Conservation (phyloP, 2,888 invertebrate genomes). For the Stratiomys singularior region DNA sequence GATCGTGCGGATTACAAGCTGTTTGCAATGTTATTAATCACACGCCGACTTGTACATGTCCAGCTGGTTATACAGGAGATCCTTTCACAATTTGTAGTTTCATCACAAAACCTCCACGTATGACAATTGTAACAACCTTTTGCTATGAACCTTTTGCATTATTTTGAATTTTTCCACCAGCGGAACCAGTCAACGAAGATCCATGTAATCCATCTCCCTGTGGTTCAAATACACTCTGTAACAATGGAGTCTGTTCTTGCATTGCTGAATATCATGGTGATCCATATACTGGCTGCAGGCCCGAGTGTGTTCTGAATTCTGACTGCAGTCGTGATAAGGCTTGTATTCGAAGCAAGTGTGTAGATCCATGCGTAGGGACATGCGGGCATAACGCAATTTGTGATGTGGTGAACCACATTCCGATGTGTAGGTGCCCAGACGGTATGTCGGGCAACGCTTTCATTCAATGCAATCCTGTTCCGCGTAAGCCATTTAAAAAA, state of each 20-base stretch:
- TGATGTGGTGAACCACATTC: slow-evolving; percentile 80
- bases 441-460: slow-evolving; percentile 86
- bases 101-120: slow-evolving; percentile 60
- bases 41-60: slow-evolving; percentile 75
- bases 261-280: slow-evolving; percentile 78
- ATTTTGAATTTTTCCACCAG: slow-evolving; percentile 37
- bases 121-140: slow-evolving; percentile 48
- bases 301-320: slow-evolving; percentile 80
- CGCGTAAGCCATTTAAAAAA: slow-evolving; percentile 55
- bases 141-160: not conserved
- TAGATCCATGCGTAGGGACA: slow-evolving; percentile 77
- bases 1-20: slow-evolving; percentile 75
- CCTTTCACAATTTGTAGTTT: slow-evolving; percentile 67
- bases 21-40: slow-evolving; percentile 75
- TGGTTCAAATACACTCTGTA: slow-evolving; percentile 77
- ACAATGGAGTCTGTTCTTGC: slow-evolving; percentile 76
- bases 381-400: slow-evolving; percentile 84
- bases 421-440: slow-evolving; percentile 78
- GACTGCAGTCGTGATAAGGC: slow-evolving; percentile 76
- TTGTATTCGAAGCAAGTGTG: slow-evolving; percentile 79
- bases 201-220: slow-evolving; percentile 83
- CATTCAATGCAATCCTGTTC: slow-evolving; percentile 69
- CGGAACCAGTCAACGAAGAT: slow-evolving; percentile 55
- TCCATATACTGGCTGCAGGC: slow-evolving; percentile 78
- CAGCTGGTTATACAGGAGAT: slow-evolving; percentile 70